phyloP scores from a whole-genome alignment of 2,797 vertebrate genomes.

The Dallia pectoralis region DNA sequence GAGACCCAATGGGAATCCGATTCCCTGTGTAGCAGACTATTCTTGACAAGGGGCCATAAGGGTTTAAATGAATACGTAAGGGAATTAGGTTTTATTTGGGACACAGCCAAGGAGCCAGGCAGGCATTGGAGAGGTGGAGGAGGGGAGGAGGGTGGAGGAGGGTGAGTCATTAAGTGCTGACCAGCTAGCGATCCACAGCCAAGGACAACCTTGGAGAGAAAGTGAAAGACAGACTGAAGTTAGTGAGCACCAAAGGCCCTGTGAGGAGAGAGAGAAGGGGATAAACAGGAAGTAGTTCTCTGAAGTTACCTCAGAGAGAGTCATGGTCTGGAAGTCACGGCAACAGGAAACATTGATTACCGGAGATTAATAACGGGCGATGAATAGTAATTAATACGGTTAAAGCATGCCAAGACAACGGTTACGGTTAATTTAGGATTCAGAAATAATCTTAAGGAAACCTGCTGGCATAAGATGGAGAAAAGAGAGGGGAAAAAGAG shows the following conservation, averaged over 20 bases:
- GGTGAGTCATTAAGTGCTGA: slow-evolving; percentile 42
- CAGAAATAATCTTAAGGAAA: no score
- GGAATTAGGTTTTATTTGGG: background rate
- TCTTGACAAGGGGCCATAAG: background rate
- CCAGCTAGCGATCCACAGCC: slow-evolving; percentile 48
- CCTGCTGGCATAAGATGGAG: no score
- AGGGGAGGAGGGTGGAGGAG: background rate
- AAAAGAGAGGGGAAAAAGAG: no score
- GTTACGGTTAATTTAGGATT: no score
- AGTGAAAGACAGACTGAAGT: background rate
- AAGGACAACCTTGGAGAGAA: background rate
- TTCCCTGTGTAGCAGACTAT: background rate
- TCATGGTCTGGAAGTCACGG: no score
- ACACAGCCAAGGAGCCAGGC: background rate
- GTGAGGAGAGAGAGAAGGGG: background rate
- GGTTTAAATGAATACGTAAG: background rate
- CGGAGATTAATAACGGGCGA: no score
- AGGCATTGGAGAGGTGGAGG: background rate
- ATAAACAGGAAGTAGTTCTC: no score
- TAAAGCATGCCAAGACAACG: no score
- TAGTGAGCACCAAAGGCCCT: background rate
- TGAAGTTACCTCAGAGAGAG: no score
- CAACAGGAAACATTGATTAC: no score
- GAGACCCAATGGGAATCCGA: background rate
- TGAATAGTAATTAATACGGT: no score